A percentile compares a stretch with the other conserved stretches of the same genome.
Conservation (phyloP, 2,797 vertebrate genomes). For the Phoeniculus purpureus region DNA sequence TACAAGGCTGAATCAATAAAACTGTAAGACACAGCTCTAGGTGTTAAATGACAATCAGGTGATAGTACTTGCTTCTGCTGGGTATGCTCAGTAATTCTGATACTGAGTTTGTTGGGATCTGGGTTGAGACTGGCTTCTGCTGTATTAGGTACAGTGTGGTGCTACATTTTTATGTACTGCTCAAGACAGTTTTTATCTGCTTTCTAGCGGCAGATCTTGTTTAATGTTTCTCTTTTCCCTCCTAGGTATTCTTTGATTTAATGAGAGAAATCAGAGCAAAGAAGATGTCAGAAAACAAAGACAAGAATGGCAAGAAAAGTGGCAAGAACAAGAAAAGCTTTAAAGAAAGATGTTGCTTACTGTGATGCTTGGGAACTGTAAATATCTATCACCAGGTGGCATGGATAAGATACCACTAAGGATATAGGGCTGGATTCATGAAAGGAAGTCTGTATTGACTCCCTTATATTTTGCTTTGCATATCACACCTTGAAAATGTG, state of each 20-base stretch:
- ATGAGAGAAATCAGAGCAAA: conserved; percentile 95
- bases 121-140: not conserved
- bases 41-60: not conserved
- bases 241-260: conserved; percentile 96
- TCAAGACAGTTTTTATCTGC: not conserved
- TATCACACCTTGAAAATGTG: conserved; percentile 68
- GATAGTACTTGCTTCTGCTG: not conserved
- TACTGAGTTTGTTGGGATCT: not conserved
- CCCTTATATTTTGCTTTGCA: conserved; percentile 53
- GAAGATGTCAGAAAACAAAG: conserved; percentile 96
- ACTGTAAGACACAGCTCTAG: not conserved
- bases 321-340: conserved; percentile 95
- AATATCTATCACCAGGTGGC: conserved; percentile 31
- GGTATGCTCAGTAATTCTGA: not conserved
- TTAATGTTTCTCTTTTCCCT: conserved; percentile 14
- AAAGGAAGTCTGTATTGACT: conserved; percentile 56
- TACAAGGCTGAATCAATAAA: not conserved
- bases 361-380: conserved; percentile 80
- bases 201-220: not conserved
- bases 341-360: conserved; percentile 96
- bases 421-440: conserved; percentile 58
- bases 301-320: conserved; percentile 93
- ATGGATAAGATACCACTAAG: conserved; percentile 43
- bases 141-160: not conserved
- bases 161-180: not conserved